Percentiles rank a stretch among this genome's conserved stretches.
phyloP scores from a whole-genome alignment of 2,888 invertebrate species.

The Tipula confusa region DNA sequence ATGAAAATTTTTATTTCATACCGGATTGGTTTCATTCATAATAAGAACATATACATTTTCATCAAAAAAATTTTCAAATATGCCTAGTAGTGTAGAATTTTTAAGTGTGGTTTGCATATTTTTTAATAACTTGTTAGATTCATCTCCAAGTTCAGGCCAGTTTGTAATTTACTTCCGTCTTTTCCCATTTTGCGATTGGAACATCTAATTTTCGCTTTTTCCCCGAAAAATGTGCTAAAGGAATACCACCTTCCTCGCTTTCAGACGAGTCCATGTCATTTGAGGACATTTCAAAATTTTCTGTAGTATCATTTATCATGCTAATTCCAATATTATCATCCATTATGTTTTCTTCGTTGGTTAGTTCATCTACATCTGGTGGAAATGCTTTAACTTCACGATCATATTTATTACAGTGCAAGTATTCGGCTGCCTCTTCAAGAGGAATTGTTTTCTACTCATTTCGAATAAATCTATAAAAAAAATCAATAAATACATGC shows the following conservation, averaged over 20 bases:
- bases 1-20: no score
- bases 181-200: not conserved
- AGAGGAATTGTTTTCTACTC: no score
- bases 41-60: no score
- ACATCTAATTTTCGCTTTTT: not conserved
- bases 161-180: not conserved
- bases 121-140: not conserved
- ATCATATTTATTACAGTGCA: no score
- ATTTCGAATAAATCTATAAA: no score
- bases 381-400: no score
- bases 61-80: no score
- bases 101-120: not conserved
- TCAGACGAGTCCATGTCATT: not conserved
- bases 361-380: no score
- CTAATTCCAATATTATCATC: not conserved
- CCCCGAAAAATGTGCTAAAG: not conserved
- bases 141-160: not conserved
- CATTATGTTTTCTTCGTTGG: not conserved
- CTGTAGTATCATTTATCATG: not conserved
- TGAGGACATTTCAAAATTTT: not conserved
- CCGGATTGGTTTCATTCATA: no score
- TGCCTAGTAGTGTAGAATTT: not conserved
- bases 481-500: no score
- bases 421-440: no score
- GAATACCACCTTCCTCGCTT: not conserved